Conservation (phyloP, 92 coral and sea anemone genomes). For the Paramuricea clavata region DNA sequence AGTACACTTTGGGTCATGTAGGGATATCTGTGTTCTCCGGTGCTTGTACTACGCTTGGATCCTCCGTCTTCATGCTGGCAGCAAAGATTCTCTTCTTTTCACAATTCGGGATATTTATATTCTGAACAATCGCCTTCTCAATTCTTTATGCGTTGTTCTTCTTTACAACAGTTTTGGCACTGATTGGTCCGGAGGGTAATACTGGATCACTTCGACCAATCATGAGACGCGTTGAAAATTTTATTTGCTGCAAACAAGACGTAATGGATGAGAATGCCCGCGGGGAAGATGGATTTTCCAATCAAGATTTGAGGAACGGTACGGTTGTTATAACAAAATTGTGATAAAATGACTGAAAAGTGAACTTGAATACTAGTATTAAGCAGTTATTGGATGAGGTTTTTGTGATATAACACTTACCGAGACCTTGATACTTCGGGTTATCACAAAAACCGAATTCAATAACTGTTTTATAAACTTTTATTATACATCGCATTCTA, state of each 20-base stretch:
- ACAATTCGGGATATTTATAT: slow-evolving; percentile 80
- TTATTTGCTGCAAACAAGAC: slow-evolving; percentile 51
- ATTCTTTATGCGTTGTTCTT: slow-evolving; percentile 71
- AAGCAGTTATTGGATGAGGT: no score
- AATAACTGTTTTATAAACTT: no score
- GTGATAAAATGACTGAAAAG: no score
- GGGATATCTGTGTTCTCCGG: slow-evolving; percentile 83
- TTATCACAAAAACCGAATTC: no score
- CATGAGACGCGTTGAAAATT: slow-evolving; percentile 48
- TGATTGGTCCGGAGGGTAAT: slow-evolving; percentile 74
- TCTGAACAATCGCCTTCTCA: slow-evolving; percentile 78
- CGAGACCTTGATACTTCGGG: no score
- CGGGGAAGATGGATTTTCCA: background rate
- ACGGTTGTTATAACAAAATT: background rate
- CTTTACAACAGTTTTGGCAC: slow-evolving; percentile 64
- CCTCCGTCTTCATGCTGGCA: slow-evolving; percentile 79
- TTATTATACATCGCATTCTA: no score
- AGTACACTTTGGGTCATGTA: slow-evolving; percentile 73
- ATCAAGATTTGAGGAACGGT: background rate
- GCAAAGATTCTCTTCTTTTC: slow-evolving; percentile 75
- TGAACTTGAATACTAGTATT: no score
- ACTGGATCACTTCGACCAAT: slow-evolving; percentile 68
- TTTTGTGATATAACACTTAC: no score
- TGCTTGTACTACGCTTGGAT: slow-evolving; percentile 79
- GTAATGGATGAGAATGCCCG: background rate